Evolutionary conservation across 2,113 vertebrate genomes (phyloP), one percentile per base, ranked within the genome.

Genomic region (Pholis gunnellus): DNA sequence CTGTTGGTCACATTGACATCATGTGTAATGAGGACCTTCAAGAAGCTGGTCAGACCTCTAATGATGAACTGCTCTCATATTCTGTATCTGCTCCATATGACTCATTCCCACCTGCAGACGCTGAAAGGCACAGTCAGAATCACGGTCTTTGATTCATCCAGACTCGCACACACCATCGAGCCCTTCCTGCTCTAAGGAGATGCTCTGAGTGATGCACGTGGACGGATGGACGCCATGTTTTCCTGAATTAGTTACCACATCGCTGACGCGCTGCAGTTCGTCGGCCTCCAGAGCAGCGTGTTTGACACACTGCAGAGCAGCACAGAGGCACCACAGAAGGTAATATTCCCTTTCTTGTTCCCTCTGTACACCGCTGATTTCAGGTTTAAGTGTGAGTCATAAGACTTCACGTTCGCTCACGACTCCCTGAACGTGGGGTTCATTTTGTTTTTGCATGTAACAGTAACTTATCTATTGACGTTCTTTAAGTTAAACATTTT

Each of bases 231-330:
- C 9, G 50, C 70, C 81, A 87, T 78, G 17, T 72, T 85, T 75
- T 13, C 44, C 48, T 85, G 77, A 87, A 88, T 89, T 84, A 91
- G 89, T 88, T 42, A 84, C 29, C 34, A 67, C 11, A 18, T 27
- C 25, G 7, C 6, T 75, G 54, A 71, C 0, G 1, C 38, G 67
- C 75, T 81, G 48, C 60, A 65, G 59, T 74, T 66, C 59, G 36
- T 81, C 7, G n/a, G 34, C 56, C 50, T 81, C 4, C 38, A 66
- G 65, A 60, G 54, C 4, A 0, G 20, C 2, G 22, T 69, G 34
- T 36, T 75, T 60, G 60, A 85, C 57, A 63, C 13, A 27, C 46
- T 57, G 76, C 64, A 80, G 59, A 73, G 74, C 59, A 46, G 48
- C 22, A 48, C 25, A 56, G 36, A 68, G 31, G 25, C 0, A 0